Evolutionary conservation across 2,888 invertebrate species (phyloP), one percentile per base, ranked within the genome.

Genomic region (Galerucella nymphaeae): DNA sequence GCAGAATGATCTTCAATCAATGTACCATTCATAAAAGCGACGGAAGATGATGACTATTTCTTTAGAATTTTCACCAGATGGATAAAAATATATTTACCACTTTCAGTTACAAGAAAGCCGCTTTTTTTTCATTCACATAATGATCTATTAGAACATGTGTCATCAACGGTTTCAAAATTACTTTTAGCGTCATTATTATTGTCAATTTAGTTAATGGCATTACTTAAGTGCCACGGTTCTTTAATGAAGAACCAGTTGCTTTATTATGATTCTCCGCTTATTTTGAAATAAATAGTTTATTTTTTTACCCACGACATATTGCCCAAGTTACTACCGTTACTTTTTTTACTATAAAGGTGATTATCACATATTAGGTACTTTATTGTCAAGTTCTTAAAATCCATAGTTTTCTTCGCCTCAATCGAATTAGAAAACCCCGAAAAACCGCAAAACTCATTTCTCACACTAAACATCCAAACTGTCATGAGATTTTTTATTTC

Each of bases 191-290:
- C 73, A 69, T 77, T 77, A 76, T 78, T 70, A 73, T 75, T 77
- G 76, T 77, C 76, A 77, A 77, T 77, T 75, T 75, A 78, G 73
- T 78, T 76, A 75, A 78, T 78, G 75, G 73, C 72, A 75, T 76
- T 74, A 77, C 75, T 75, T 75, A 75, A 73, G 70, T 70, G 64
- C 74, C 72, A 72, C 66, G 70, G 76, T 71, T 62, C 69, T 76
- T 75, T 74, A 75, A 75, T 72, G 71, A 71, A 74, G 71, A 70
- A 71, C 75, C 71, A 75, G 75, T 77, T 74, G 71, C 66, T 70
- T 72, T 72, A 72, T 74, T 72, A 72, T 63, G 61, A 71, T 69
- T 73, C 71, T 75, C 16, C 70, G 41, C 67, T 74, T 66, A 66
- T 62, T 73, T 73, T 67, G 58, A 65, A 70, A 71, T 71, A 63